Evolutionary conservation across 2,113 vertebrate genomes (phyloP).

Genomic region (Nansenia antarctica): DNA sequence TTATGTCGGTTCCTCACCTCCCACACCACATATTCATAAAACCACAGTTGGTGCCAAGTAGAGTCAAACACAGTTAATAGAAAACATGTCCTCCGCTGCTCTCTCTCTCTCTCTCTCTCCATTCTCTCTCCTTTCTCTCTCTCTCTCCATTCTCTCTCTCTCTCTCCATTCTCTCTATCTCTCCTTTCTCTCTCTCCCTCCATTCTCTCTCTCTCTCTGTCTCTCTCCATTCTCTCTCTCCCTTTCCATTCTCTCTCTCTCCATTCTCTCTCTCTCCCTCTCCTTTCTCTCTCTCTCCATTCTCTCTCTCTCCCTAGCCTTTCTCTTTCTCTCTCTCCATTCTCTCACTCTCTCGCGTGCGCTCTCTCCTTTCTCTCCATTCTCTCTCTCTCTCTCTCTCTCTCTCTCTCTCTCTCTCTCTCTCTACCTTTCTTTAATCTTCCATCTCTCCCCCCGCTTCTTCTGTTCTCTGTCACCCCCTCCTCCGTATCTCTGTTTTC

Average conservation of each 20-base stretch:
- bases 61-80: constrained; percentile 51
- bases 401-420: constrained; percentile 26
- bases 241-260: too few relatives aligned
- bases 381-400: constrained; percentile 5
- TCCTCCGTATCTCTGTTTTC: too few relatives aligned
- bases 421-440: background rate
- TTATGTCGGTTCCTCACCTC: too few relatives aligned
- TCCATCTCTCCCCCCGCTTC: constrained; percentile 44
- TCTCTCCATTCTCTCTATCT: background rate
- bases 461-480: too few relatives aligned
- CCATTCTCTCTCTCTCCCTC: constrained; percentile 9
- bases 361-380: constrained; percentile 11
- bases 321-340: constrained; percentile 11
- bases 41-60: constrained; percentile 50
- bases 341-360: constrained; percentile 12
- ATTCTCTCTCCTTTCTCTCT: background rate
- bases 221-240: background rate
- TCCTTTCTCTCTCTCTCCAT: constrained; percentile 20
- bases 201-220: constrained; percentile 15
- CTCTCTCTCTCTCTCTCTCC: constrained; percentile 9
- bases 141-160: background rate
- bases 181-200: constrained; percentile 1
- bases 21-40: constrained; percentile 74
- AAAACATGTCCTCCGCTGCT: constrained; percentile 41
- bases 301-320: background rate